Conservation (phyloP, 2,113 vertebrate genomes). For the Lagopus leucura region DNA sequence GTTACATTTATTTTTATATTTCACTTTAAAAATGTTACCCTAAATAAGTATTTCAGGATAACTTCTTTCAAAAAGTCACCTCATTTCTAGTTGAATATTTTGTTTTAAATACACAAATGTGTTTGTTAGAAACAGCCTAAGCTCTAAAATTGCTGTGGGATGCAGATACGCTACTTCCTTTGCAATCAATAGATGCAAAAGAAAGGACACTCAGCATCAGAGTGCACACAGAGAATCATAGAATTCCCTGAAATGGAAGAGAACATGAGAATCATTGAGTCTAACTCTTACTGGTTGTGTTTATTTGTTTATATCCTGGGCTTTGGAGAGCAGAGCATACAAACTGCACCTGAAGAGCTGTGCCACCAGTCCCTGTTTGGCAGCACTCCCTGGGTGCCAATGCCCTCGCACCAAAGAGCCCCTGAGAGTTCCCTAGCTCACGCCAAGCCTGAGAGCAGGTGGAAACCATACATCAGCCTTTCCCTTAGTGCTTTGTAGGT, state of each 20-base stretch:
- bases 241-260: too few relatives aligned
- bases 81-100: background rate
- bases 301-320: background rate
- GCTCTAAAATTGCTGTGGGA: background rate
- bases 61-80: background rate
- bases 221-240: background rate
- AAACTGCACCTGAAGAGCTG: background rate
- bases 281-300: accelerated
- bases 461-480: background rate
- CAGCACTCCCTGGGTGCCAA: accelerated
- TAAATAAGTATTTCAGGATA: background rate
- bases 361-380: background rate
- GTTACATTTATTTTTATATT: background rate
- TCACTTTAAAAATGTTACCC: background rate
- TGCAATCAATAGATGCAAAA: background rate
- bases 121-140: background rate
- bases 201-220: accelerated
- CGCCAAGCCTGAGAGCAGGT: background rate
- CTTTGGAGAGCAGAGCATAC: background rate
- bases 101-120: background rate
- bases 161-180: background rate
- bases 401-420: accelerated
- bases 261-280: too few relatives aligned
- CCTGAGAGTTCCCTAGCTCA: background rate
- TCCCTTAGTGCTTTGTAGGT: background rate